Percentiles rank a stretch among this genome's conserved stretches.
Evolutionary conservation across 2,113 vertebrate genomes (phyloP).

Genomic region (Drymodes brunneopygia): DNA sequence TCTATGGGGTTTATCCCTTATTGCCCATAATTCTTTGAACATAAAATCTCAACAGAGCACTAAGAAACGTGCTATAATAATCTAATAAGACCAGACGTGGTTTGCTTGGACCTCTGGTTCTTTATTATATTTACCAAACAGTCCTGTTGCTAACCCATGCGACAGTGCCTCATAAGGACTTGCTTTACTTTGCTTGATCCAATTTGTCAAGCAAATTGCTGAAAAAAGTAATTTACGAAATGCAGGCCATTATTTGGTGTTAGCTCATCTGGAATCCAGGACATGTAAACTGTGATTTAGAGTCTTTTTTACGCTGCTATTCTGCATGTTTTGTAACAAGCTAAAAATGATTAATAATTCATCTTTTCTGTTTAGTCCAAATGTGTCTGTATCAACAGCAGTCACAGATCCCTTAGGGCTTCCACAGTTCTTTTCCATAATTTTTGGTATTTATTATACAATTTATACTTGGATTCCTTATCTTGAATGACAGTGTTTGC

Average conservation of each 20-base stretch:
- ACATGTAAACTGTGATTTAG: neutral
- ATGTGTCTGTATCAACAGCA: neutral
- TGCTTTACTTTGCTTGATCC: neutral
- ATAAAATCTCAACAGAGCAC: neutral
- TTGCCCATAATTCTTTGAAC: neutral
- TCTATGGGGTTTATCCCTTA: neutral
- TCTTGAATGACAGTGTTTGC: neutral
- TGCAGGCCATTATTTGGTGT: slow-evolving; percentile 16
- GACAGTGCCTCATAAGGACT: neutral
- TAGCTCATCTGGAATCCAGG: slow-evolving; percentile 46
- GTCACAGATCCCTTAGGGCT: neutral
- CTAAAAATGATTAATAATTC: slow-evolving; percentile 28
- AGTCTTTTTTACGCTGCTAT: neutral
- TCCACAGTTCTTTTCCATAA: neutral
- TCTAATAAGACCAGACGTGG: neutral
- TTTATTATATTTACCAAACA: slow-evolving; percentile 14
- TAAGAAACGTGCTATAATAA: neutral
- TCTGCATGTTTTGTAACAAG: slow-evolving; percentile 16
- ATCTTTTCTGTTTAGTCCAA: slow-evolving; percentile 16
- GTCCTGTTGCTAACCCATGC: neutral
- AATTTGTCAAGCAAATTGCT: slow-evolving; percentile 50
- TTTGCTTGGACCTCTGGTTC: neutral
- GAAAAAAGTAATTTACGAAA: slow-evolving; percentile 24
- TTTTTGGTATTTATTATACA: neutral
- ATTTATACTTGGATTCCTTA: neutral